A percentile compares a stretch with the other conserved stretches of the same genome.
Evolutionary conservation across 2,113 vertebrate genomes (phyloP).

Genomic region (Uria aalge): DNA sequence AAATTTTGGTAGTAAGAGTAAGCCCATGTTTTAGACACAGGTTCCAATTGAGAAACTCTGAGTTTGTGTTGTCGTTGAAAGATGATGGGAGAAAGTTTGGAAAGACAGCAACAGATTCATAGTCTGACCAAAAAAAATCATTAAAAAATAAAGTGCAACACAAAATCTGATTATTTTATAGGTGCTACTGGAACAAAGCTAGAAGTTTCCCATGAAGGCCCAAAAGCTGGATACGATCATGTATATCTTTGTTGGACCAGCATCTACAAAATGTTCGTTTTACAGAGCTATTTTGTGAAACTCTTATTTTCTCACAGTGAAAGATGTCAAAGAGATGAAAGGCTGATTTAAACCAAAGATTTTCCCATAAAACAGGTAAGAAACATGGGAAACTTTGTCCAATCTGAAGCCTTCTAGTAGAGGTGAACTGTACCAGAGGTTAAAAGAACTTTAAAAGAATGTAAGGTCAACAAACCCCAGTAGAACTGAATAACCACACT

Average conservation of each 20-base stretch:
- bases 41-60: not conserved
- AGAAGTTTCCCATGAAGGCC: not conserved
- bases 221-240: not conserved
- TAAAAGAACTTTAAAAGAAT: not conserved
- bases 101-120: not conserved
- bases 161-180: not conserved
- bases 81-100: not conserved
- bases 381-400: not conserved
- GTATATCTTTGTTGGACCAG: not conserved
- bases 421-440: not conserved
- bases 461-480: not conserved
- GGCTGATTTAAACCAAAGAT: not conserved
- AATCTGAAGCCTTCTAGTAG: not conserved
- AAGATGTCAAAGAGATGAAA: not conserved
- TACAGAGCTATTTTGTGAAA: not conserved
- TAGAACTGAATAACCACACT: rapidly evolving
- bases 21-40: not conserved
- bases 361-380: not conserved
- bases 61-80: not conserved
- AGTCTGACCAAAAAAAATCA: not conserved
- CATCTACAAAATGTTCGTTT: not conserved
- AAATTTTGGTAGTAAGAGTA: not conserved
- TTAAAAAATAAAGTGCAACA: not conserved
- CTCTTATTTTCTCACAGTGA: not conserved
- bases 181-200: not conserved